Conservation (phyloP, 2,797 vertebrate genomes). For the Sandelia bainsii region DNA sequence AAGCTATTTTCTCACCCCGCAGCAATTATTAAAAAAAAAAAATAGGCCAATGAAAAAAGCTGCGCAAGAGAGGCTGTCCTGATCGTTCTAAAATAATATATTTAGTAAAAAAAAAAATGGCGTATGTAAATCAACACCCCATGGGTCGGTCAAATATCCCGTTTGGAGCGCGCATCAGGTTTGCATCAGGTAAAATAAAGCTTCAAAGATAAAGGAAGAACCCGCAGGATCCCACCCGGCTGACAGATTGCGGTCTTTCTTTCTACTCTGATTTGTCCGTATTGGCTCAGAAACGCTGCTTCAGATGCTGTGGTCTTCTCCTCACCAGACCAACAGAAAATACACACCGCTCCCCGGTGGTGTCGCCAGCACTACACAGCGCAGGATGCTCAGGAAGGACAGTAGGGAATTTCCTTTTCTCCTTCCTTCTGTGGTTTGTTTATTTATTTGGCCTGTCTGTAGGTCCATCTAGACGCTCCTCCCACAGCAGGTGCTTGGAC, state of each 20-base stretch:
- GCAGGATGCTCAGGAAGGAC: constrained; percentile 45
- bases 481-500: constrained; percentile 55
- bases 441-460: constrained; percentile 59
- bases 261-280: constrained; percentile 4
- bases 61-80: constrained; percentile 12
- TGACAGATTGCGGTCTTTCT: constrained; percentile 31
- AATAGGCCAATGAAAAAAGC: constrained; percentile 27
- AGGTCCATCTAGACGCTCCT: constrained; percentile 49
- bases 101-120: constrained; percentile 21
- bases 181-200: constrained; percentile 11
- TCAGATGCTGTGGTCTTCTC: constrained; percentile 27
- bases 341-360: constrained; percentile 67
- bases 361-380: constrained; percentile 60
- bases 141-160: constrained; percentile 52
- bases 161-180: constrained; percentile 52
- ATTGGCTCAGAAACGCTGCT: constrained; percentile 29
- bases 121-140: constrained; percentile 57
- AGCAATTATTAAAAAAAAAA: constrained; percentile 28
- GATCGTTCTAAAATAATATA: constrained; percentile 7
- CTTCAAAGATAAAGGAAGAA: constrained; percentile 44
- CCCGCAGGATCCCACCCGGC: constrained; percentile 37
- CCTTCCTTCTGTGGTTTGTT: constrained; percentile 47
- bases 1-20: constrained; percentile 45
- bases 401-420: constrained; percentile 54
- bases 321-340: constrained; percentile 46